These are phyloP conservation scores for Schizaphis graminum DNA, from an alignment of 2,888 invertebrate genomes.

Conservation along the genomic window DNA sequence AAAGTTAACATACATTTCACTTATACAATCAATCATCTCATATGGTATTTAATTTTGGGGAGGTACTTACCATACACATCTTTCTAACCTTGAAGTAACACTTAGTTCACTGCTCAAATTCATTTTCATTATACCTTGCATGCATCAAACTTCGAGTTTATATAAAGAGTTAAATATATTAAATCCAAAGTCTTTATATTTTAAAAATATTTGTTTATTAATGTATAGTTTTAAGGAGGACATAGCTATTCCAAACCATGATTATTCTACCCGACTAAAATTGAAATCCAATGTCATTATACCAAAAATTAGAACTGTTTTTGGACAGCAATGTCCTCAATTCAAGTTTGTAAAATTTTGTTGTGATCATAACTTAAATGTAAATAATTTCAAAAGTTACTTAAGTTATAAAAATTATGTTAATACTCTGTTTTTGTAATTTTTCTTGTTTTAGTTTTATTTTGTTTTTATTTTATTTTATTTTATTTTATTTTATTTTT, in stretches of 20 bases:
- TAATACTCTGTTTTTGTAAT: too few species aligned
- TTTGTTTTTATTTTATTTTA: too few species aligned
- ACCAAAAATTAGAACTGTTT: too few species aligned
- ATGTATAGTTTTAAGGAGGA: neutral
- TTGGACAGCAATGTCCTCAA: too few species aligned
- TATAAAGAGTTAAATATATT: conserved; percentile 11
- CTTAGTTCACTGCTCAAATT: neutral
- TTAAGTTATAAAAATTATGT: too few species aligned
- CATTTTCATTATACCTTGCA: neutral
- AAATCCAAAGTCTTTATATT: neutral
- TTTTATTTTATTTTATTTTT: too few species aligned
- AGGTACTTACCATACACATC: neutral
- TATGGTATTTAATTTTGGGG: neutral
- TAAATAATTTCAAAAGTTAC: too few species aligned
- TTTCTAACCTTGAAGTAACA: conserved; percentile 6
- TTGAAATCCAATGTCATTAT: neutral
- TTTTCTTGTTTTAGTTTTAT: too few species aligned
- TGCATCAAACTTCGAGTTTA: neutral
- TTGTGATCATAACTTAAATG: too few species aligned
- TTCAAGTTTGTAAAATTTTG: too few species aligned
- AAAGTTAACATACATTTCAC: neutral
- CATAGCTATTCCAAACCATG: neutral
- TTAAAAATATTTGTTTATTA: neutral
- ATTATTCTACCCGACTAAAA: neutral
- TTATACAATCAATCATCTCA: neutral